phyloP scores from a whole-genome alignment of 2,113 vertebrate species.

The Chauna torquata region DNA sequence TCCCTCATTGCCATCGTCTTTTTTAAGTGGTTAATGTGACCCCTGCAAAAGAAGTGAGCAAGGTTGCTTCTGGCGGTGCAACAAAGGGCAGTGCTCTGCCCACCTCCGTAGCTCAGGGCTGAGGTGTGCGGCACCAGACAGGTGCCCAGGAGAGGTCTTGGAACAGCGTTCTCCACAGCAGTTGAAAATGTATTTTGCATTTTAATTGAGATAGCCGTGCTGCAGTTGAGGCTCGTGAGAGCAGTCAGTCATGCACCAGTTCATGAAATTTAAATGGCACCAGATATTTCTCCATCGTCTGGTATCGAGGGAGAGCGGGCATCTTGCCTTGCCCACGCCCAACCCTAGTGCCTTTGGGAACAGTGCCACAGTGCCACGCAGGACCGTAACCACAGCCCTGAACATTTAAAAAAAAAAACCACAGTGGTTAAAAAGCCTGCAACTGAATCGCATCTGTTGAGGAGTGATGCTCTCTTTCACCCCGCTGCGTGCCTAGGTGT shows the following conservation, averaged over 20 bases:
- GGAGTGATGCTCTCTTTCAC: not conserved
- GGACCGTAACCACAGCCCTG: not conserved
- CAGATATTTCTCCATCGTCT: not conserved
- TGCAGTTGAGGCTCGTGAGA: not conserved
- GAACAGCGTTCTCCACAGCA: not conserved
- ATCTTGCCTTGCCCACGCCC: not conserved
- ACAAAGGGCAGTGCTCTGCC: not conserved
- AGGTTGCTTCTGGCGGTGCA: not conserved
- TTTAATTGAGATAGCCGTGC: not conserved
- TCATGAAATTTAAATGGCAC: not conserved
- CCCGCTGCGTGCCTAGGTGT: rapidly evolving
- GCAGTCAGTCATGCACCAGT: not conserved
- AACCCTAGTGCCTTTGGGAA: not conserved
- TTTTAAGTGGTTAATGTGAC: not conserved
- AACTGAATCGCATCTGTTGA: not conserved
- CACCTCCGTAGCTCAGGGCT: not conserved
- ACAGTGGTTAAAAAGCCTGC: not conserved
- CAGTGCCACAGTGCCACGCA: not conserved
- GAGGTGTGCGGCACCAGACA: not conserved
- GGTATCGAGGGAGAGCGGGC: not conserved
- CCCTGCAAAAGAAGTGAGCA: not conserved
- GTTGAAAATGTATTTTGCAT: not conserved
- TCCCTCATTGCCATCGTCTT: not conserved
- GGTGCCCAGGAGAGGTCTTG: not conserved
- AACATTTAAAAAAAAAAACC: rapidly evolving